These are phyloP conservation scores for Aleadryas rufinucha DNA, from an alignment of 2,113 vertebrate genomes.

Conservation along the genomic window DNA sequence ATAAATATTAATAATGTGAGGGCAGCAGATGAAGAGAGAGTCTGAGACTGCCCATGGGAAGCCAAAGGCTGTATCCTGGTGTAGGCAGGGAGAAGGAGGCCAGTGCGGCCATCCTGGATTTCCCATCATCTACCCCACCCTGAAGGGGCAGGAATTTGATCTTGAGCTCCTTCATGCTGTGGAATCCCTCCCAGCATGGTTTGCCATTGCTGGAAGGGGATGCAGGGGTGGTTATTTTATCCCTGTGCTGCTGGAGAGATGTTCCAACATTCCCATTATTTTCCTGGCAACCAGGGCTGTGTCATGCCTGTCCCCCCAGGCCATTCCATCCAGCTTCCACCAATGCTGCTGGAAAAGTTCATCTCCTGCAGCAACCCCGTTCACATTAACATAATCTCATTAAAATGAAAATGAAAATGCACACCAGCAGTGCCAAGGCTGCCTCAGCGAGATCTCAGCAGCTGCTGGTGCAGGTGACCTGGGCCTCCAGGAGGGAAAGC, in stretches of 20 bases:
- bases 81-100: not conserved
- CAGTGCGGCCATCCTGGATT: not conserved
- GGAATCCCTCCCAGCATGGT: not conserved
- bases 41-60: not conserved
- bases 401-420: not conserved
- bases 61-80: not conserved
- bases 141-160: not conserved
- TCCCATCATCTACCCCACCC: not conserved
- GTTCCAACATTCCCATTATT: not conserved
- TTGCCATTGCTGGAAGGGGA: not conserved
- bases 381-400: not conserved
- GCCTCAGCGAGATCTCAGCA: not conserved
- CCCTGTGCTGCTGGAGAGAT: not conserved
- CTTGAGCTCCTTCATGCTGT: not conserved
- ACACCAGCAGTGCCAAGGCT: not conserved
- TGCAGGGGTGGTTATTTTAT: not conserved
- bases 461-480: not conserved
- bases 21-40: not conserved
- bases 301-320: too few species aligned
- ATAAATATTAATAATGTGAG: not conserved
- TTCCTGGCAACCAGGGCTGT: not conserved
- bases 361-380: not conserved
- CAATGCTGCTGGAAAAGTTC: not conserved
- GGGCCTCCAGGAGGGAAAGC: not conserved
- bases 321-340: not conserved